Conservation (phyloP, 2,797 vertebrate genomes). For the Gastrophryne carolinensis region DNA sequence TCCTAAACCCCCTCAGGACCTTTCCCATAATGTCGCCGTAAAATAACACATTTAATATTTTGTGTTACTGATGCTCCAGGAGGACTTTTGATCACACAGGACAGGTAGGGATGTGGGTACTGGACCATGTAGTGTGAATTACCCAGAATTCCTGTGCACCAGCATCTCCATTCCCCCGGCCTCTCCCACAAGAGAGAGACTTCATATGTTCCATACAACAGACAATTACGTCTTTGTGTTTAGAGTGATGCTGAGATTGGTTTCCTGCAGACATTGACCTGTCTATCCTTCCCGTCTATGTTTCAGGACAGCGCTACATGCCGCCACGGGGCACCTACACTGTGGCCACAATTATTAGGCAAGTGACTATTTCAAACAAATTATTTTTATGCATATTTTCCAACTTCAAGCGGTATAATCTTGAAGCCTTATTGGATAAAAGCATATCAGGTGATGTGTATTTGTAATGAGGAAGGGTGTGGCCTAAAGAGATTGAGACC, state of each 20-base stretch:
- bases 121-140: background rate
- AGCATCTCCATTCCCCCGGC: background rate
- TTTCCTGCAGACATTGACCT: background rate
- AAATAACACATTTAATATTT: background rate
- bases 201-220: background rate
- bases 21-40: background rate
- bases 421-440: too few relatives aligned
- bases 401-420: too few relatives aligned
- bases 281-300: too few relatives aligned
- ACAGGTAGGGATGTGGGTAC: background rate
- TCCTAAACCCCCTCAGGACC: background rate
- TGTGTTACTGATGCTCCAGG: background rate
- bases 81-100: background rate
- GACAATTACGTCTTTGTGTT: constrained; percentile 6
- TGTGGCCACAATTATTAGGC: too few relatives aligned
- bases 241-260: background rate
- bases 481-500: too few relatives aligned
- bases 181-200: background rate
- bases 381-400: too few relatives aligned
- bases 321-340: too few relatives aligned
- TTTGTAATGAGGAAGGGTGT: too few relatives aligned
- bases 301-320: too few relatives aligned
- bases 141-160: background rate
- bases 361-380: too few relatives aligned
- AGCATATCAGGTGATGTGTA: too few relatives aligned